phyloP scores from a whole-genome alignment of 2,113 vertebrate genomes.

The Equus quagga region DNA sequence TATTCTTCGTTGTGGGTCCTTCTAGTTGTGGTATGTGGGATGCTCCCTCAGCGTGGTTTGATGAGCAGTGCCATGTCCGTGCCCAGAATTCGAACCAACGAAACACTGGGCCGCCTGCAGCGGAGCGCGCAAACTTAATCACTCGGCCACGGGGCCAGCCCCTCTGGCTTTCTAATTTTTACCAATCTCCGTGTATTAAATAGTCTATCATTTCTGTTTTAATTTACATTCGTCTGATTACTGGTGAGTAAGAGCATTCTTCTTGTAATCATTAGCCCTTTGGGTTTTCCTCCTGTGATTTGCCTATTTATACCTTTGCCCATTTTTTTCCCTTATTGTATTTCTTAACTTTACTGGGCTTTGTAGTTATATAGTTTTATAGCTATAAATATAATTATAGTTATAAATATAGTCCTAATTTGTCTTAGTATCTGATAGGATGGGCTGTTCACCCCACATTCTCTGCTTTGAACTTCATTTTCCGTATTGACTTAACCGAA shows the following conservation, averaged over 20 bases:
- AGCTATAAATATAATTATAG: too few relatives aligned
- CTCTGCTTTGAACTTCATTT: constrained; percentile 39
- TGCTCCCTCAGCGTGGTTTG: too few relatives aligned
- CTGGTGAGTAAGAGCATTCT: neutral
- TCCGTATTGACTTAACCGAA: neutral
- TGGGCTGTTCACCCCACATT: neutral
- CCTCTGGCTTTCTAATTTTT: neutral
- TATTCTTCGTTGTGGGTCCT: too few relatives aligned
- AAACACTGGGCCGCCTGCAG: too few relatives aligned
- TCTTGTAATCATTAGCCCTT: neutral
- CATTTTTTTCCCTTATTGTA: neutral
- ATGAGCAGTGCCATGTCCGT: too few relatives aligned
- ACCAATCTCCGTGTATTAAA: neutral
- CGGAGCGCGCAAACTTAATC: too few relatives aligned
- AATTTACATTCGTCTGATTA: neutral
- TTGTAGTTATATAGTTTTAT: neutral
- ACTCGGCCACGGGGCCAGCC: too few relatives aligned
- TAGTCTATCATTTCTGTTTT: neutral
- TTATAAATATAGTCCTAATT: neutral
- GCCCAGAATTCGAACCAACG: too few relatives aligned
- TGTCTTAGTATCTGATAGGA: neutral
- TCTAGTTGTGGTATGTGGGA: too few relatives aligned
- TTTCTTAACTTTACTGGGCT: neutral
- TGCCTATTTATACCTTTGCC: neutral
- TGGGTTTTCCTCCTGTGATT: neutral